These are phyloP conservation scores for Bucorvus abyssinicus DNA, from an alignment of 2,797 vertebrate genomes.

Conservation along the genomic window DNA sequence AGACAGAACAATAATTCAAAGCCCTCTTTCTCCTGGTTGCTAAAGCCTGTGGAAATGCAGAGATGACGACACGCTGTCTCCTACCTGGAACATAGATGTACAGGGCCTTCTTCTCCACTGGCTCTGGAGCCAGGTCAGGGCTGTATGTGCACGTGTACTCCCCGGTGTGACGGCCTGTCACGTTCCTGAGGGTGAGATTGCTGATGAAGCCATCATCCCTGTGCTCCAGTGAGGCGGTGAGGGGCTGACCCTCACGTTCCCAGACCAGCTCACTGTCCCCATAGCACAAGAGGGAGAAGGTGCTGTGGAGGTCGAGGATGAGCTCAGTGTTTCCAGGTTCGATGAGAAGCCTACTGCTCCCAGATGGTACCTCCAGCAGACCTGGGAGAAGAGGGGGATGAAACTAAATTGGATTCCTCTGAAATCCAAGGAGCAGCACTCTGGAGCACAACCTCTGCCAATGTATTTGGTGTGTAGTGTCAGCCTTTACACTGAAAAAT, in stretches of 20 bases:
- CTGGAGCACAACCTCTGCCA: background rate
- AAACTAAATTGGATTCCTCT: background rate
- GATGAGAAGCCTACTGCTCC: conserved; percentile 74
- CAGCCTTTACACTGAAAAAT: background rate
- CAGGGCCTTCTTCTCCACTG: conserved; percentile 60
- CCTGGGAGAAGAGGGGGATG: conserved; percentile 53
- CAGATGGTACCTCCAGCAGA: background rate
- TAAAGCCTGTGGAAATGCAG: background rate
- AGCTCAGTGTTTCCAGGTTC: conserved; percentile 74
- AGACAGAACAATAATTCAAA: background rate
- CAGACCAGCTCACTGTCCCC: conserved; percentile 74
- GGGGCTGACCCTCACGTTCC: conserved; percentile 77
- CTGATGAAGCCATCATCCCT: conserved; percentile 68
- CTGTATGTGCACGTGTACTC: conserved; percentile 83
- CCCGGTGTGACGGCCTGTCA: conserved; percentile 85
- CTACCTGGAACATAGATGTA: conserved; percentile 92
- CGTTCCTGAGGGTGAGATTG: conserved; percentile 76
- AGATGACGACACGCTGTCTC: background rate
- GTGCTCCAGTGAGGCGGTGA: conserved; percentile 11
- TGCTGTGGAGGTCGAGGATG: conserved; percentile 79
- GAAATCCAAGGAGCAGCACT: background rate
- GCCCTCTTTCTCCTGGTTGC: background rate
- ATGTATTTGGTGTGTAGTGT: background rate
- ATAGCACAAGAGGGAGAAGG: conserved; percentile 81
- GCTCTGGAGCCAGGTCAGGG: conserved; percentile 61